Evolutionary conservation across 1,140 invertebrate genomes (phyloP).

Genomic region (Drosophila oshimai): DNA sequence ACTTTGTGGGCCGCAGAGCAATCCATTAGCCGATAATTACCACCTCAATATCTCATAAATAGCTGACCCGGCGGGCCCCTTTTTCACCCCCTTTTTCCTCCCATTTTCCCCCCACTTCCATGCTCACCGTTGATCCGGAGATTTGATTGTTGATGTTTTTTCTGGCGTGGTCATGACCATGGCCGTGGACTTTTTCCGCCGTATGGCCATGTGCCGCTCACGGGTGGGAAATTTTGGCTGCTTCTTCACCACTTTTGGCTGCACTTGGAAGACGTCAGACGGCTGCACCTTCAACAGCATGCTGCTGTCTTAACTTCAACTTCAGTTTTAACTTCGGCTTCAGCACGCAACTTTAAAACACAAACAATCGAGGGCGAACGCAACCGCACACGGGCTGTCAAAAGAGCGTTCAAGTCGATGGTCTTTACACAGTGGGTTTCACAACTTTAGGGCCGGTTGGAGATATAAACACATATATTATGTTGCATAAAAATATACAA

Average conservation of each 20-base stretch:
- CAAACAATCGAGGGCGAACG: constrained; percentile 42
- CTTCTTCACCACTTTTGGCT: constrained; percentile 84
- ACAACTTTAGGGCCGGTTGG: constrained; percentile 1
- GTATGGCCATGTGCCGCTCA: constrained; percentile 87
- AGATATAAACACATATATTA: background rate
- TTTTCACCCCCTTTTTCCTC: background rate
- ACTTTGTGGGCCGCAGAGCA: constrained; percentile 37
- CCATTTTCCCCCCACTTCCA: background rate
- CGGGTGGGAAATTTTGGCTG: constrained; percentile 87
- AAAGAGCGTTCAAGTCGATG: background rate
- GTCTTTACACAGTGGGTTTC: background rate
- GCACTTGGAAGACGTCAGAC: constrained; percentile 82
- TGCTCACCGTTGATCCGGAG: constrained; percentile 46
- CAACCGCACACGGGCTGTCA: background rate
- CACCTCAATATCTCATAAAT: constrained; percentile 65
- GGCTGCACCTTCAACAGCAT: constrained; percentile 71
- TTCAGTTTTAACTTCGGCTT: constrained; percentile 49
- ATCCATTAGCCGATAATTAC: constrained; percentile 64
- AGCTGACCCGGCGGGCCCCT: constrained; percentile 22
- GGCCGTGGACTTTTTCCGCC: constrained; percentile 83
- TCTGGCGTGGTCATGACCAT: constrained; percentile 25
- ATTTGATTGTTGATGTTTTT: background rate
- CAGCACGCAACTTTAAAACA: constrained; percentile 47
- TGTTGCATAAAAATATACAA: no score
- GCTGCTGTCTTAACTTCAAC: constrained; percentile 50